phyloP scores from a whole-genome alignment of 2,113 vertebrate species.

The Clarias macrocephalus region DNA sequence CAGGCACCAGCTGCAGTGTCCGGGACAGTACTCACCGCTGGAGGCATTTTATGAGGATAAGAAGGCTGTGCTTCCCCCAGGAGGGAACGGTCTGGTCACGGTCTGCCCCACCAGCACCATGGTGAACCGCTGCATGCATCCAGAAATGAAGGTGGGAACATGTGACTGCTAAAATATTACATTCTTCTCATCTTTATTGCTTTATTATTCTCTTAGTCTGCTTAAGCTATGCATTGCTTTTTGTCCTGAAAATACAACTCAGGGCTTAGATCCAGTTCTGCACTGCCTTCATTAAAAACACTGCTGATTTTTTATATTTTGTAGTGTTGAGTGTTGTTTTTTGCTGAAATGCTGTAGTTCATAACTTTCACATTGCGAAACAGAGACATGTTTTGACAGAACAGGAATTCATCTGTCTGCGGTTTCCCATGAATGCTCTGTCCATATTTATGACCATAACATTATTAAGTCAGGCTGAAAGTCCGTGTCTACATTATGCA shows the following conservation, averaged over 20 bases:
- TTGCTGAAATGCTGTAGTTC: background rate
- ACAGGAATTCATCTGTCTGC: background rate
- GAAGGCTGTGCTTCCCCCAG: constrained; percentile 84
- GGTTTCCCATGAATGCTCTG: background rate
- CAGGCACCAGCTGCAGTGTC: constrained; percentile 92
- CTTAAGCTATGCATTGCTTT: constrained; percentile 1
- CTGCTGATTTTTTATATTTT: background rate
- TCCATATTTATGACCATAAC: background rate
- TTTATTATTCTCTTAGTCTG: background rate
- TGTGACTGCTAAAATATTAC: background rate
- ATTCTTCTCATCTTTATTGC: background rate
- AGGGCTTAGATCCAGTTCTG: background rate
- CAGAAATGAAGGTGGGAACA: constrained; percentile 91
- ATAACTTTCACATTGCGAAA: background rate
- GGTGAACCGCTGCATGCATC: constrained; percentile 95
- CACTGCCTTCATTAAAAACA: constrained; percentile 18
- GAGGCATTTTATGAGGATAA: constrained; percentile 98
- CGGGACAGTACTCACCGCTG: constrained; percentile 92
- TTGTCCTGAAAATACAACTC: background rate
- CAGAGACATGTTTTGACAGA: background rate
- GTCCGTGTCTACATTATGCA: background rate
- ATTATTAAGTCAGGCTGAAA: background rate
- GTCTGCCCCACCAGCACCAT: constrained; percentile 79
- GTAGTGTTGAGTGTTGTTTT: background rate
- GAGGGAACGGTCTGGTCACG: constrained; percentile 75